Conservation (phyloP, 53 echinoderm and acorn worm species). For the Temnopleurus reevesii region DNA sequence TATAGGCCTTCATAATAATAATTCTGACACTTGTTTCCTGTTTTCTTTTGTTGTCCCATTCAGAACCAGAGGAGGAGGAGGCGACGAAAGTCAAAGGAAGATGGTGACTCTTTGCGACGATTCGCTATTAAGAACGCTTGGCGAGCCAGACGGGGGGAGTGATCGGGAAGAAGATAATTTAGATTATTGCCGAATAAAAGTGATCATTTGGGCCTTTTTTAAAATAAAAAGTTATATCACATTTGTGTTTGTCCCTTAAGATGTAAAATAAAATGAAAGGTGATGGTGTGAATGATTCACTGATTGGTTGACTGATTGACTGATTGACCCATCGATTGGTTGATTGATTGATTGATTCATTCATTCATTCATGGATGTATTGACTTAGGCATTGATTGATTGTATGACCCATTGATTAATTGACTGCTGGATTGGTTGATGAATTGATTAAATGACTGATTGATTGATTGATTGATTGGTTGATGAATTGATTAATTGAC, state of each 20-base stretch:
- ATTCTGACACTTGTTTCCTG: no score
- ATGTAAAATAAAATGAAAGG: not conserved
- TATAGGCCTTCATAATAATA: no score
- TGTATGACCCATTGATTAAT: not conserved
- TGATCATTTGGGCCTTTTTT: not conserved
- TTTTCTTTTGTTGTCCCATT: not conserved
- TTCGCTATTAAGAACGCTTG: not conserved
- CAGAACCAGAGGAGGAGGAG: not conserved
- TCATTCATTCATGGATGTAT: not conserved
- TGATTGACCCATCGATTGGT: not conserved
- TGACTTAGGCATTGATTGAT: not conserved
- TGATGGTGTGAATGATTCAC: not conserved
- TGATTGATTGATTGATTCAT: not conserved
- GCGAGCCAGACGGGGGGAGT: not conserved
- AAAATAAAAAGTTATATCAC: no score
- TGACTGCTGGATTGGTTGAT: not conserved
- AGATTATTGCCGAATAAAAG: not conserved
- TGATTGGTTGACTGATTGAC: not conserved
- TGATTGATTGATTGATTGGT: not conserved
- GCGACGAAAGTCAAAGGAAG: not conserved
- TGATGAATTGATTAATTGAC: not conserved
- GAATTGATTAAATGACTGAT: not conserved
- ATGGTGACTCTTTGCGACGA: not conserved
- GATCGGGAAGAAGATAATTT: not conserved
- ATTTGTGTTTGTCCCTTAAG: no score